A percentile compares a stretch with the other conserved stretches of the same genome.
Evolutionary conservation across 2,888 invertebrate genomes (phyloP).

Genomic region (Clivina fossor): DNA sequence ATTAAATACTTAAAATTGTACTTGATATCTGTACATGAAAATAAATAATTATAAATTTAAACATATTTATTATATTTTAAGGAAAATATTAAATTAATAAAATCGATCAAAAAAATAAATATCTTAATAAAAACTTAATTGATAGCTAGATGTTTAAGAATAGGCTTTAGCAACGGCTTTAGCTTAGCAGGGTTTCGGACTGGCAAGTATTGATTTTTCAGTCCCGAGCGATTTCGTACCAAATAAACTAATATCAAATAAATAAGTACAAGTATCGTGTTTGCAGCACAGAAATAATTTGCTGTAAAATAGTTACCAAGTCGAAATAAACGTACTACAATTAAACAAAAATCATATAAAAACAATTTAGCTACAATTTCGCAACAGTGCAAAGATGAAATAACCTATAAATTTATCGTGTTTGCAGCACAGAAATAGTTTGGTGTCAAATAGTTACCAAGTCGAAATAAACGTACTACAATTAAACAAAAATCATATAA

Average conservation of each 20-base stretch:
- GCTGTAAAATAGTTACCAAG: not conserved
- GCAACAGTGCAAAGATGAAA: no score
- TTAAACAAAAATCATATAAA: not conserved
- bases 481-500: not conserved
- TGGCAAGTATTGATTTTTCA: conserved; percentile 23
- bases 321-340: not conserved
- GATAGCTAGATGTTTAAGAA: conserved; percentile 18
- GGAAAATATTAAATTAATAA: not conserved
- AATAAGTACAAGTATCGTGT: no score
- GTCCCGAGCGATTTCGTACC: conserved; percentile 12
- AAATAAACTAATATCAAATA: conserved; percentile 21
- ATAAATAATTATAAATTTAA: not conserved
- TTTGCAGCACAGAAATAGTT: no score
- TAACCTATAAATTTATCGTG: not conserved
- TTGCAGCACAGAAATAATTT: no score
- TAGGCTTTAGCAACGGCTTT: no score
- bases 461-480: not conserved
- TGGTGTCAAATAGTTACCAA: not conserved
- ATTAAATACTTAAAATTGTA: no score
- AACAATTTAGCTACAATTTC: not conserved
- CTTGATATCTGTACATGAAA: not conserved
- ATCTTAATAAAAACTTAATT: not conserved
- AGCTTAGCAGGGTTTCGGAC: conserved; percentile 14
- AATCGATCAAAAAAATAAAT: not conserved
- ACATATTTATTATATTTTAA: not conserved